Conservation (phyloP, 92 coral and sea anemone species). For the Paramuricea clavata region DNA sequence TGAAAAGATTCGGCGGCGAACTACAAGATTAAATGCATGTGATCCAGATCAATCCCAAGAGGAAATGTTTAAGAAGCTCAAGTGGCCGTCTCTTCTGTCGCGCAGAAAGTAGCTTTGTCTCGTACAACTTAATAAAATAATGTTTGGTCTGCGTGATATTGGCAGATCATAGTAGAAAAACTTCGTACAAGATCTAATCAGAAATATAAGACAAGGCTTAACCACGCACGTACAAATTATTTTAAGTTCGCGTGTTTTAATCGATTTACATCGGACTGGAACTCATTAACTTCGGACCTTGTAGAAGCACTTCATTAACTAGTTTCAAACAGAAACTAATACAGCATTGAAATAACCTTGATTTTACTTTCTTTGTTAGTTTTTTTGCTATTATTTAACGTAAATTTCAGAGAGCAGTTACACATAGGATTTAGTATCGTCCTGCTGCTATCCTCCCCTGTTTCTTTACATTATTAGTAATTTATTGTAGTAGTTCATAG, state of each 20-base stretch:
- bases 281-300: background rate
- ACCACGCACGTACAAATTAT: constrained; percentile 43
- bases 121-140: background rate
- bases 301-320: constrained; percentile 3
- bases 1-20: no score
- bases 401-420: background rate
- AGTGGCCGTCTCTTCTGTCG: no score
- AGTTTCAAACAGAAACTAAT: constrained; percentile 15
- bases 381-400: background rate
- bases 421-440: constrained; percentile 3
- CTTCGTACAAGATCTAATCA: constrained; percentile 52
- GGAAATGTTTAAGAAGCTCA: no score
- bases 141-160: constrained; percentile 45
- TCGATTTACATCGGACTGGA: constrained; percentile 21
- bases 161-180: constrained; percentile 18
- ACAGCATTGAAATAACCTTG: background rate
- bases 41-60: no score
- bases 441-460: constrained; percentile 18
- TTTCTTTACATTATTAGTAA: no score
- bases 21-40: no score
- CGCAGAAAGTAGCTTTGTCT: no score
- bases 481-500: no score
- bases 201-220: constrained; percentile 43
- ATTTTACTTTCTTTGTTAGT: background rate
- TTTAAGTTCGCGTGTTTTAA: constrained; percentile 45